A percentile compares a stretch with the other conserved stretches of the same genome.
Evolutionary conservation across 2,797 vertebrate genomes (phyloP).

Genomic region (Lagodon rhomboides): DNA sequence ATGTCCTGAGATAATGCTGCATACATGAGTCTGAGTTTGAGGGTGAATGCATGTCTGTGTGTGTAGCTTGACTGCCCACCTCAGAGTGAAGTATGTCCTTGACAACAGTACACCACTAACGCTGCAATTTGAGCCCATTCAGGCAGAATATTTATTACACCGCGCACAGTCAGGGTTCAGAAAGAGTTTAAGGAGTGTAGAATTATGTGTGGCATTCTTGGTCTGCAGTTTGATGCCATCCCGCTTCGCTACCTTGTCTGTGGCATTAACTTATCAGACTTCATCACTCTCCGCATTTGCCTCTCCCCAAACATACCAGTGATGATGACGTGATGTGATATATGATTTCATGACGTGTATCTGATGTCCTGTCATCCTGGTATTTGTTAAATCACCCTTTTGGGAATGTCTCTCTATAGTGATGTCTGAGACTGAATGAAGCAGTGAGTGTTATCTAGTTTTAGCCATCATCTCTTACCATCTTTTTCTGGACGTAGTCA

Average conservation of each 20-base stretch:
- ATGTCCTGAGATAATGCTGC: constrained; percentile 25
- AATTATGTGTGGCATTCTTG: constrained; percentile 8
- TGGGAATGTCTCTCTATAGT: constrained; percentile 16
- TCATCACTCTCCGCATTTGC: constrained; percentile 15
- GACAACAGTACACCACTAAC: constrained; percentile 8
- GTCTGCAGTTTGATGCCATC: constrained; percentile 8
- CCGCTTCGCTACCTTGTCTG: constrained; percentile 9
- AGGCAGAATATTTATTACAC: constrained; percentile 2
- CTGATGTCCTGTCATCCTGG: constrained; percentile 1
- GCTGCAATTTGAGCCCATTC: constrained; percentile 32
- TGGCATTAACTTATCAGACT: constrained; percentile 24
- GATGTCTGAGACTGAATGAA: background rate
- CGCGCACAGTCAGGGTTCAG: constrained; percentile 30
- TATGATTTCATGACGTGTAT: background rate
- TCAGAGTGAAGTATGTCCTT: constrained; percentile 19
- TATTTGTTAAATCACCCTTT: constrained; percentile 2
- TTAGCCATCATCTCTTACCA: background rate
- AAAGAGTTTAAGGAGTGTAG: constrained; percentile 12
- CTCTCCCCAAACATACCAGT: constrained; percentile 10
- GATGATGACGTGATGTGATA: constrained; percentile 11
- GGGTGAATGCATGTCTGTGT: constrained; percentile 4
- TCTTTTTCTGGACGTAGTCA: background rate
- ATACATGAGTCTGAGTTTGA: constrained; percentile 23
- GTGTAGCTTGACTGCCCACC: background rate
- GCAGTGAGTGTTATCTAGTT: background rate